A percentile compares a stretch with the other conserved stretches of the same genome.
Evolutionary conservation across 37 sponge, comb jelly and placozoan species (phyloP).

Genomic region (Oopsacas minuta): DNA sequence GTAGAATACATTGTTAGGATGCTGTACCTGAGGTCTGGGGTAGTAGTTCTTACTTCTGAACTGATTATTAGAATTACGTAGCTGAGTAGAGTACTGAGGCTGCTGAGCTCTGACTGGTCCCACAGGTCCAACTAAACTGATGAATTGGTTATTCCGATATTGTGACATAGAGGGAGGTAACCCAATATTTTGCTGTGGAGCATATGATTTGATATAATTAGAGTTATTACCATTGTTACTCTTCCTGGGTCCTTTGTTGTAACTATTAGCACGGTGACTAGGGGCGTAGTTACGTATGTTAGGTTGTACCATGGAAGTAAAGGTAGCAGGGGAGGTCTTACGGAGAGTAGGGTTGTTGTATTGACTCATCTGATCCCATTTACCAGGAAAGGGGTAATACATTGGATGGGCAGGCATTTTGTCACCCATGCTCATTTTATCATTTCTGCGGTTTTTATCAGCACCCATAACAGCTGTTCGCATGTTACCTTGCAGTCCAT

Average conservation of each 20-base stretch:
- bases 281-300: background rate
- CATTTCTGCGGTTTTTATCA: background rate
- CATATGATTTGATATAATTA: background rate
- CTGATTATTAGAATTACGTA: background rate
- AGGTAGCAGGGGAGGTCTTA: background rate
- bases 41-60: background rate
- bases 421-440: slow-evolving; percentile 4
- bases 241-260: background rate
- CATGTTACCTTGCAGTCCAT: background rate
- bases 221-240: background rate
- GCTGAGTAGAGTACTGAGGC: background rate
- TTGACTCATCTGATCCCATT: background rate
- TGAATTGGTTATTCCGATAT: background rate
- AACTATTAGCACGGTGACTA: background rate
- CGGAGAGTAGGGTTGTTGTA: background rate
- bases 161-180: background rate
- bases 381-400: background rate
- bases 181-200: background rate
- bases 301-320: background rate
- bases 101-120: background rate
- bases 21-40: background rate
- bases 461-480: background rate
- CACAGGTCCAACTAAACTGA: background rate
- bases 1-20: background rate
- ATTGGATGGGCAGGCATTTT: background rate